Percentiles rank a stretch among this genome's conserved stretches.
Evolutionary conservation across 2,797 vertebrate species (phyloP).

Genomic region (Myotis vivesi): DNA sequence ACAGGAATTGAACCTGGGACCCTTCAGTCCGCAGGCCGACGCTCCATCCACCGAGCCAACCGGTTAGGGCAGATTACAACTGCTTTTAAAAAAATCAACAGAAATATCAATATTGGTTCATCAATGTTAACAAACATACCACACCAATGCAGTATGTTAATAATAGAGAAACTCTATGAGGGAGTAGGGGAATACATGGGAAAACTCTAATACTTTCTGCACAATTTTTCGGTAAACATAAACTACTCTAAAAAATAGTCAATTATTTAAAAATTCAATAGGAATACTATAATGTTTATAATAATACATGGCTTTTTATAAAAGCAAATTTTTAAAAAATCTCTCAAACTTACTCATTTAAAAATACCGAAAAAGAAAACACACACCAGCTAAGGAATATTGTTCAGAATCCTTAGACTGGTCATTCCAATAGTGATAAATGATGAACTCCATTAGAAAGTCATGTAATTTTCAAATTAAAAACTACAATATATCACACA

Average conservation of each 20-base stretch:
- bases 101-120: background rate
- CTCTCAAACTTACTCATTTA: background rate
- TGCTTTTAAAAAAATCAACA: background rate
- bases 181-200: background rate
- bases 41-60: too few relatives aligned
- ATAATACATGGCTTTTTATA: background rate
- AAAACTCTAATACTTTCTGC: background rate
- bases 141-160: background rate
- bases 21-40: too few relatives aligned
- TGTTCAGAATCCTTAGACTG: background rate
- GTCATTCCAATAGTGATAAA: background rate
- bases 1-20: too few relatives aligned
- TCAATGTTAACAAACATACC: background rate
- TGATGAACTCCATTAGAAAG: background rate
- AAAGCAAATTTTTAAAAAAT: background rate
- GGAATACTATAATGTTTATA: background rate
- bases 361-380: background rate
- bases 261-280: background rate
- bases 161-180: background rate
- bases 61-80: background rate
- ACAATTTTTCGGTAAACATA: background rate
- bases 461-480: constrained; percentile 12
- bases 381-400: background rate
- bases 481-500: background rate
- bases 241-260: background rate